Base-by-base conservation (phyloP, 2,797 vertebrate species). In the Limosa lapponica region DNA sequence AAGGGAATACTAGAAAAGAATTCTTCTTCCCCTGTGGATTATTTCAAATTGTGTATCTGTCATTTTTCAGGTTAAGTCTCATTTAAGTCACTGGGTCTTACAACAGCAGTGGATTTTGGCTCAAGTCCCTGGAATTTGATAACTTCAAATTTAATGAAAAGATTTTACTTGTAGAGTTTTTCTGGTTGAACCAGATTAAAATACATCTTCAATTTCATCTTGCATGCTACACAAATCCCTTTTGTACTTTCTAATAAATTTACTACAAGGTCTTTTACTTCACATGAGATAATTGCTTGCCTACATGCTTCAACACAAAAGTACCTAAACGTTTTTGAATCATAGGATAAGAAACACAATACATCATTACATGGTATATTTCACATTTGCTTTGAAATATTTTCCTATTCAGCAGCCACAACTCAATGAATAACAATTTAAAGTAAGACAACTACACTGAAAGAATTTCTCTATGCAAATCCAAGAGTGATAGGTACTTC, bases 91-190 rank as follows among this genome's bases (percentile, higher is more conserved):
- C 16, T 58, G 14, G 37, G 8, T 93, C 20, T 55, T 78, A 59
- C 32, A 84, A 69, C 10, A 87, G 84, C 24, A 79, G 46, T 54
- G 17, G 44, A 89, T 81, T 96, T 95, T 77, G 37, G 74, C 25
- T 91, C 17, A 75, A 39, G 19, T 58, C 27, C 34, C 34, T 41
- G 25, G 72, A 83, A 80, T 67, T 64, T 78, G 87, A 48, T 89
- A 82, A 61, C 37, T 92, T 80, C 20, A 87, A 77, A 90, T 90
- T 44, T 89, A 73, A 92, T 65, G 28, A 91, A 90, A 94, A 72
- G 43, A 77, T 74, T 77, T 82, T 55, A 75, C 49, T 78, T 82
- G 54, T 12, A n/a, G 70, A 84, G 1, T n/a, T 83, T 24, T 82
- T 62, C 20, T 72, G 34, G 11, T 24, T 86, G 30, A 93, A 81